These are phyloP conservation scores for Acridotheres tristis DNA, from an alignment of 2,797 vertebrate species.

Conservation along the genomic window DNA sequence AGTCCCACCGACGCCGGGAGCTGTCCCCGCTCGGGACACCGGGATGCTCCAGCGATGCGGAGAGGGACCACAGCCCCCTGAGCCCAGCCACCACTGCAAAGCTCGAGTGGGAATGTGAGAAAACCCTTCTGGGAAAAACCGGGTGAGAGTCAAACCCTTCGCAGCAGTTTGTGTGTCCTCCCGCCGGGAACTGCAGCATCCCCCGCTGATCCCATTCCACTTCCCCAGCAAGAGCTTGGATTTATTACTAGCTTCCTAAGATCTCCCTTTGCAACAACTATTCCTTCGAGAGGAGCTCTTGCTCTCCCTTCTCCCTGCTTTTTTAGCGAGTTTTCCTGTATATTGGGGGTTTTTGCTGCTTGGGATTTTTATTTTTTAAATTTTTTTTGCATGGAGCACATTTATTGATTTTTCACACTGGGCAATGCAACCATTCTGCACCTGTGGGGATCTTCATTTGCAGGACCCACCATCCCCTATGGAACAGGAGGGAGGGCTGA, in stretches of 20 bases:
- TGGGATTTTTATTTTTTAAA: no score
- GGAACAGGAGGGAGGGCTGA: conserved; percentile 1
- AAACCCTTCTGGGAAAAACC: neutral
- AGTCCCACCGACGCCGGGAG: neutral
- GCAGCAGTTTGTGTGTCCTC: fast-evolving
- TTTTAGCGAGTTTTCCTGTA: neutral
- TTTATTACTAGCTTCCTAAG: neutral
- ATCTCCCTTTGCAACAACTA: neutral
- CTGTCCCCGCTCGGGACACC: fast-evolving
- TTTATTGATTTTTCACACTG: conserved; percentile 37
- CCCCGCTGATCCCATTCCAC: neutral
- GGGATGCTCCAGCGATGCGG: neutral
- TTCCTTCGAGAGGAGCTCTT: conserved; percentile 40
- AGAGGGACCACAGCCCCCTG: neutral
- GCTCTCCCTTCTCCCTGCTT: neutral
- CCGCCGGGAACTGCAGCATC: fast-evolving
- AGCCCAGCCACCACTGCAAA: fast-evolving
- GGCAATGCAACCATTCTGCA: neutral
- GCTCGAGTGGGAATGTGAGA: fast-evolving
- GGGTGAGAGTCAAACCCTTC: neutral
- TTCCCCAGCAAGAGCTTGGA: neutral
- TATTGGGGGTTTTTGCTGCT: neutral
- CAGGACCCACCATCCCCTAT: neutral
- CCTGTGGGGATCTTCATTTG: neutral
- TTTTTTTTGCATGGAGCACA: neutral